phyloP scores from a whole-genome alignment of 2,113 vertebrate genomes.

The Ceyx margarethae region DNA sequence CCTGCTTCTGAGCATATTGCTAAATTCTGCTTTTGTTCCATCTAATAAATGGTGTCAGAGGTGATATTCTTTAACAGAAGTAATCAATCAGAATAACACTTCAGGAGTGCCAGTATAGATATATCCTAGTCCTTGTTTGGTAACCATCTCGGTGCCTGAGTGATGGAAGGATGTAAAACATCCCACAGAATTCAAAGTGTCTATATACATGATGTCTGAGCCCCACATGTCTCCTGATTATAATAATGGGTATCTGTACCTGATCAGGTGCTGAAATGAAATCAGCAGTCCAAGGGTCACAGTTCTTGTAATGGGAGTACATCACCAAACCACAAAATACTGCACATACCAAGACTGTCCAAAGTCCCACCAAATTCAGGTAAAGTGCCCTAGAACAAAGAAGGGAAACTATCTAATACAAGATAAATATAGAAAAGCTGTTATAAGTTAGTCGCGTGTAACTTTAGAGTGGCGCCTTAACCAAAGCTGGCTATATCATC shows the following conservation, averaged over 20 bases:
- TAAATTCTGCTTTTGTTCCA: not conserved
- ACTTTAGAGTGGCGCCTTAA: not conserved
- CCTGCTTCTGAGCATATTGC: not conserved
- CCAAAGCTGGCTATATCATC: not conserved
- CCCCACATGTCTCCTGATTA: not conserved
- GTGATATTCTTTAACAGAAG: not conserved
- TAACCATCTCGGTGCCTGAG: not conserved
- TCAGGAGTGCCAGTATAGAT: not conserved
- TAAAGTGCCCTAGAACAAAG: conserved; percentile 80
- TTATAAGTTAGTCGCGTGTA: not conserved
- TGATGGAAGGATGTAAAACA: not conserved
- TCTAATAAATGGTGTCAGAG: not conserved
- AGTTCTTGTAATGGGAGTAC: conserved; percentile 78
- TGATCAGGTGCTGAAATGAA: conserved; percentile 85
- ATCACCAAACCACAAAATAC: conserved; percentile 85
- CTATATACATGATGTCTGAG: accelerated
- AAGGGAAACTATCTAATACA: not conserved
- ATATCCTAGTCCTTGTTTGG: not conserved
- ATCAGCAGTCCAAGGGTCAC: conserved; percentile 85
- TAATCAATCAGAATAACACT: accelerated
- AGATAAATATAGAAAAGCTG: not conserved
- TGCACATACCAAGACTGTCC: conserved; percentile 78
- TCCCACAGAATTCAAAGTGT: not conserved
- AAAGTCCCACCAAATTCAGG: conserved; percentile 84
- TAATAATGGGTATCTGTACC: conserved; percentile 52